Base-by-base conservation (phyloP, 2,888 invertebrate species). In the Selenia dentaria region DNA sequence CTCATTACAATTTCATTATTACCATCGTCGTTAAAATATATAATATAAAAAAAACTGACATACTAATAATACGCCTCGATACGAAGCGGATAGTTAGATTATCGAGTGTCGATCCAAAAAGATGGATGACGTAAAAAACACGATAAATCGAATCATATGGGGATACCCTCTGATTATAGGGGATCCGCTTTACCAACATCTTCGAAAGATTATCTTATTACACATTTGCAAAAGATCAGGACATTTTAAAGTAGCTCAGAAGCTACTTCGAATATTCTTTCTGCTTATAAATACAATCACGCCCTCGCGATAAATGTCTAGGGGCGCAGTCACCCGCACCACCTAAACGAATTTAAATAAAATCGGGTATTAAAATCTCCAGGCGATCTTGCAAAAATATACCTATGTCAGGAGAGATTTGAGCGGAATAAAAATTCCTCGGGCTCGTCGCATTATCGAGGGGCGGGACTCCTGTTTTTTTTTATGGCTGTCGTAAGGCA, bases 401-500 rank as follows among this genome's bases (percentile, higher is more conserved):
- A 88, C 86, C 87, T 87, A 89, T 86, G 87, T 86, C 87, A 85
- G 79, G 79, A 86, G 78, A 89, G 90, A 88, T 90, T 91, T 90
- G 85, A 87, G 77, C 79, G 81, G 78, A 89, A 88, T 87, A 89
- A 89, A 85, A 90, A 91, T 91, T 91, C 90, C 85, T 86, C 71
- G 73, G 75, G 74, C 83, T 79, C 85, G 83, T 83, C 87, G 86
- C 83, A 83, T 88, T 89, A 89, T 86, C 85, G 82, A 81, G 82
- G 87, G 88, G 85, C 76, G 81, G 79, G 72, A 64, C 79, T 81
- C 73, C 87, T 89, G 88, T 89, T 88, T 90, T 88, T 87, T 86
- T 91, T 91, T 90, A 91, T 89, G 80, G 88, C 86, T 87, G 88
- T 87, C 89, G 87, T 88, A 84, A 86, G 83, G 86, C 88, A 91